These are phyloP conservation scores for Illadopsis cleaveri DNA, from an alignment of 2,113 vertebrate species.

Conservation along the genomic window DNA sequence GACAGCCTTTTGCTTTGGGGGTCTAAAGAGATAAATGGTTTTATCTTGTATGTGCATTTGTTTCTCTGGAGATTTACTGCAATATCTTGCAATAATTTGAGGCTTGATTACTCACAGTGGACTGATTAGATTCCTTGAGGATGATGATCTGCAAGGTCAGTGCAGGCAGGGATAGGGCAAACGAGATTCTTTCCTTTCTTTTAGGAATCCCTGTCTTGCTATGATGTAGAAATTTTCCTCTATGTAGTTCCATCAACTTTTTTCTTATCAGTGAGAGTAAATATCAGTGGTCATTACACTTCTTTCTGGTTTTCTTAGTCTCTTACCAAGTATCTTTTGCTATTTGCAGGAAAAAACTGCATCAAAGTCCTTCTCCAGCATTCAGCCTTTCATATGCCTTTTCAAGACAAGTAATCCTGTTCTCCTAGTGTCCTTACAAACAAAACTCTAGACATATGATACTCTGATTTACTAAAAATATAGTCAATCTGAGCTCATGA, in stretches of 20 bases:
- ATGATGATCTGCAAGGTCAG: background rate
- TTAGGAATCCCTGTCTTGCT: background rate
- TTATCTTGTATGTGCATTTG: background rate
- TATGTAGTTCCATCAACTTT: background rate
- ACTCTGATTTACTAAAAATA: background rate
- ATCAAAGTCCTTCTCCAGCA: background rate
- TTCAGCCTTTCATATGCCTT: background rate
- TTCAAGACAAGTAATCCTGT: background rate
- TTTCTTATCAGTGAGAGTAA: background rate
- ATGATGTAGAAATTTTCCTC: background rate
- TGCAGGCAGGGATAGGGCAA: background rate
- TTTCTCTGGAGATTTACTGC: background rate
- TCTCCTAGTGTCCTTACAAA: background rate
- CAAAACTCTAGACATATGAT: background rate
- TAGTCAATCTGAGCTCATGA: background rate
- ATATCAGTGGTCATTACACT: background rate
- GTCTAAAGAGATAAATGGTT: background rate
- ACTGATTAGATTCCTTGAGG: background rate
- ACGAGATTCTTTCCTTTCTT: background rate
- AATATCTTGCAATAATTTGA: background rate
- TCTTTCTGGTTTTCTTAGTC: background rate
- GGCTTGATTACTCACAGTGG: background rate
- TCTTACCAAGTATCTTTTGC: background rate
- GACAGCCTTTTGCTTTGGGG: background rate
- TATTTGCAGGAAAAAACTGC: background rate